Percentiles rank a stretch among this genome's conserved stretches.
Conservation (phyloP, 2,888 invertebrate species). For the Cecidostiba fungosa region DNA sequence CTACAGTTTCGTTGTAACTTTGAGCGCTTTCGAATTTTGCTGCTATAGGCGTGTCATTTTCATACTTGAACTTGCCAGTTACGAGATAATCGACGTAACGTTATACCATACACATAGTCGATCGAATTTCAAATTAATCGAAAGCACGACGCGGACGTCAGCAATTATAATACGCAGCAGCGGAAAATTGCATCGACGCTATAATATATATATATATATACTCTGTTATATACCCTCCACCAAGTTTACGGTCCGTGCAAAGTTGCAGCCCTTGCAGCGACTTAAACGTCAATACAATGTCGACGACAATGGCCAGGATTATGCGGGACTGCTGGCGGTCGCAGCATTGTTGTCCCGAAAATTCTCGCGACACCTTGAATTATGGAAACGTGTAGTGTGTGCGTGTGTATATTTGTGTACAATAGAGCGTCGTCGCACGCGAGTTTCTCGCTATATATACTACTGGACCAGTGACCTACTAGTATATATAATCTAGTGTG, state of each 20-base stretch:
- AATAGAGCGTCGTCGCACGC: conserved; percentile 20
- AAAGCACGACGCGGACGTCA: neutral
- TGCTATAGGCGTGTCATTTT: too few species aligned
- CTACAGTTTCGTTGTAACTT: too few species aligned
- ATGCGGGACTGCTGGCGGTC: conserved; percentile 8
- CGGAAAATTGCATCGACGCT: conserved; percentile 16
- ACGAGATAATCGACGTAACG: neutral
- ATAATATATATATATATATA: neutral
- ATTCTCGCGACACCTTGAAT: conserved; percentile 47
- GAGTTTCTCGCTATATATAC: neutral
- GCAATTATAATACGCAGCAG: neutral
- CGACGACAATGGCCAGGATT: conserved; percentile 49
- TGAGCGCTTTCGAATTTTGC: too few species aligned
- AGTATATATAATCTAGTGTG: neutral
- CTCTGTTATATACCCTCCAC: neutral
- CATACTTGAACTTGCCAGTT: too few species aligned
- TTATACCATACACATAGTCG: neutral
- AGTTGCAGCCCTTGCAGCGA: conserved; percentile 21
- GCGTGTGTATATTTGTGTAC: neutral
- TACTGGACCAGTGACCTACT: neutral
- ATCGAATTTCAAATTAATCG: conserved; percentile 12
- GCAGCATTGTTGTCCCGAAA: conserved; percentile 49
- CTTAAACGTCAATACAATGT: conserved; percentile 58
- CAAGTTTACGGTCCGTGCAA: neutral
- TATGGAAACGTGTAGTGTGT: conserved; percentile 41